Percentiles rank a stretch among this genome's conserved stretches.
Evolutionary conservation across 2,797 vertebrate species (phyloP).

Genomic region (Danio tinwini): DNA sequence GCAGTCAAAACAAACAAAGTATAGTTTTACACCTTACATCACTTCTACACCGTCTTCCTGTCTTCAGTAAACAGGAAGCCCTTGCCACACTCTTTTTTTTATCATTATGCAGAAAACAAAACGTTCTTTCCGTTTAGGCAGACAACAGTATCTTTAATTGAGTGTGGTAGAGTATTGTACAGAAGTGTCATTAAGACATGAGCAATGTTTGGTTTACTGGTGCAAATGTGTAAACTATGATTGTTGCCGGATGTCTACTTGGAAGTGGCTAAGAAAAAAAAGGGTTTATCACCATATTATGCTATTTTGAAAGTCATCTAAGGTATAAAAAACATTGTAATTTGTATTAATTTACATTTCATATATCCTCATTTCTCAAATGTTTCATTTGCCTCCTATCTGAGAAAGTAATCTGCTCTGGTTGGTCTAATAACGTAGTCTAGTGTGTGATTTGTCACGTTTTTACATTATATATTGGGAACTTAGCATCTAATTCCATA

Average conservation of each 20-base stretch:
- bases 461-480: too few relatives aligned
- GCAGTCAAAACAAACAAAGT: conserved; percentile 29
- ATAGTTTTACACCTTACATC: conserved; percentile 42
- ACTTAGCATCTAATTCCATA: too few relatives aligned
- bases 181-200: neutral
- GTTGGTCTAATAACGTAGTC: too few relatives aligned
- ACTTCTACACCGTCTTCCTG: conserved; percentile 36
- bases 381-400: too few relatives aligned
- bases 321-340: too few relatives aligned
- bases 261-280: too few relatives aligned
- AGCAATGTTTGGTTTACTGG: neutral
- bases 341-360: too few relatives aligned
- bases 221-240: neutral
- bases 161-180: neutral
- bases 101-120: conserved; percentile 7
- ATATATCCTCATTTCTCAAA: too few relatives aligned
- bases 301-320: too few relatives aligned
- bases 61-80: conserved; percentile 24
- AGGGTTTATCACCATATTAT: too few relatives aligned
- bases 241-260: neutral
- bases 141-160: neutral
- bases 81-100: conserved; percentile 24
- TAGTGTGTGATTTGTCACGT: too few relatives aligned
- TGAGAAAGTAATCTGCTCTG: too few relatives aligned
- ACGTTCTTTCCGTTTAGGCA: neutral